Evolutionary conservation across 2,797 vertebrate genomes (phyloP), one percentile per base, ranked within the genome.

Genomic region (Molossus molossus): DNA sequence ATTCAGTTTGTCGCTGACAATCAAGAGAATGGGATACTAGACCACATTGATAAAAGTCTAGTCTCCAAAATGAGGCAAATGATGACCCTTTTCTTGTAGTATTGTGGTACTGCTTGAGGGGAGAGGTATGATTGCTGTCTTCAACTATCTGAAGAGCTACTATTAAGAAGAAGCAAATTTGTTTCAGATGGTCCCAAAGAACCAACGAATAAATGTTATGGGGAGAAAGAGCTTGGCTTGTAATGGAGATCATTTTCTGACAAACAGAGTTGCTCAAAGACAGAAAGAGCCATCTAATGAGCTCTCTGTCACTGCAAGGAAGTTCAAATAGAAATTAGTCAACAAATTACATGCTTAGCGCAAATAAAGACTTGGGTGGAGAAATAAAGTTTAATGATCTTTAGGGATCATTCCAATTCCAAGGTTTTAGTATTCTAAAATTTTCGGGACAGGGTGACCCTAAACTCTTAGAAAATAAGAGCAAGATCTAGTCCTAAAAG

Each of bases 261-360:
- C 45, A 77, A 94, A 62, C 58, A 83, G 29, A 94, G 76, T 87
- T 82, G 20, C 21, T 93, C 64, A 72, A 84, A 76, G 62, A 79
- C 25, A 93, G 58, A 88, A 87, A 90, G 25, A 94, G 50, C 6
- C 33, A 89, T 53, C 62, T 90, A 87, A 85, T 72, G 67, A 94
- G 70, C n/a, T 92, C 88, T 86, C 77, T 89, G n/a, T 72, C 57
- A 82, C 48, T 81, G 27, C 29, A 73, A 77, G 33, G 29, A 58
- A 89, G 79, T 95, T 76, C 94, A 87, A 80, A 81, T 40, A 87
- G 67, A 82, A 93, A 92, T 55, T 48, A 85, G 91, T 89, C 53
- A 90, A 91, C 20, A 84, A 79, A 94, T n/a, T 40, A 27, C 48
- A 75, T 67, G 33, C 50, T 95, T 75, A 45, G 72, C 55, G 73